Evolutionary conservation across 2,113 vertebrate species (phyloP).

Genomic region (Buteo buteo): DNA sequence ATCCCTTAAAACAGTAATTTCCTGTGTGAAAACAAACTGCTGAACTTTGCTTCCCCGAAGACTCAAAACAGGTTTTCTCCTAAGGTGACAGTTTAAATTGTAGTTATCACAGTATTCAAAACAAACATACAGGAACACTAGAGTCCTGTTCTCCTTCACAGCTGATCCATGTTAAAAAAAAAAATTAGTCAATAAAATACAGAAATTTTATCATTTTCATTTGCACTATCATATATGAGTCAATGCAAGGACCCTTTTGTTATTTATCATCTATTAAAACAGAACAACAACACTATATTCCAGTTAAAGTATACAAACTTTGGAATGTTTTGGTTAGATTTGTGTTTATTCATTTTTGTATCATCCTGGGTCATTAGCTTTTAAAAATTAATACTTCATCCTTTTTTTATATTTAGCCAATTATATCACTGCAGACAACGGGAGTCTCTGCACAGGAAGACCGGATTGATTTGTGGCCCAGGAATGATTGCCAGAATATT

Average conservation of each 20-base stretch:
- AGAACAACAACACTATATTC: background rate
- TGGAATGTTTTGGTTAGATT: background rate
- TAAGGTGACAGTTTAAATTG: background rate
- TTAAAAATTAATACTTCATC: background rate
- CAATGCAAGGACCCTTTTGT: background rate
- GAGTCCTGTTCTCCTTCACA: background rate
- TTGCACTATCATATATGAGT: background rate
- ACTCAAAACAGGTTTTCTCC: slow-evolving; percentile 12
- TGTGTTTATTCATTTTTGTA: background rate
- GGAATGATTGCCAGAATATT: background rate
- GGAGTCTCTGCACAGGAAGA: background rate
- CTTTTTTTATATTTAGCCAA: background rate
- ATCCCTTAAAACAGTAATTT: slow-evolving; percentile 2
- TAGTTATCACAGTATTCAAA: background rate
- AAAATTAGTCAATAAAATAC: background rate
- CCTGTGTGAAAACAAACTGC: background rate
- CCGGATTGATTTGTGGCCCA: background rate
- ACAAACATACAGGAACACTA: background rate
- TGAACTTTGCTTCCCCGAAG: background rate
- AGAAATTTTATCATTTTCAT: background rate
- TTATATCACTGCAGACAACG: background rate
- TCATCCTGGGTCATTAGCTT: background rate
- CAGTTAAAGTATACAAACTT: background rate
- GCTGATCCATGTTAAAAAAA: background rate
- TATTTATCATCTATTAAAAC: background rate